A percentile compares a stretch with the other conserved stretches of the same genome.
Conservation (phyloP, 1,140 invertebrate species). For the Scaptomyza pallida region DNA sequence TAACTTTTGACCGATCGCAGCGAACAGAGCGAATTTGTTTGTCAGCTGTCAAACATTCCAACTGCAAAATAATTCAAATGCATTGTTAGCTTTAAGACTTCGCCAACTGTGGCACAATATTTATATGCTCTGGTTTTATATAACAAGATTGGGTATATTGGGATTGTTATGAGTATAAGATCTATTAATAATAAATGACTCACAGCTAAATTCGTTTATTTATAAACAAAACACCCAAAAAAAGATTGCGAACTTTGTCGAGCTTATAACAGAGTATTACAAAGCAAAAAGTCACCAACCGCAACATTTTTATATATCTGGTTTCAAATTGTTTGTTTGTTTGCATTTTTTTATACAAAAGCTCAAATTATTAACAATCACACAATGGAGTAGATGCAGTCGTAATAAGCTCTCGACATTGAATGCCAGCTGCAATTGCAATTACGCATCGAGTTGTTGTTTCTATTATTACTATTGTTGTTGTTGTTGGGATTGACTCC, state of each 20-base stretch:
- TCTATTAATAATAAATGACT: neutral
- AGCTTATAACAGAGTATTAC: neutral
- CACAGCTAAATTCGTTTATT: too few relatives aligned
- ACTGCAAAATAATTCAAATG: conserved; percentile 23
- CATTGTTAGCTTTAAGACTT: conserved; percentile 22
- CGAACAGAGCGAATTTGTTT: conserved; percentile 24
- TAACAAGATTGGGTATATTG: too few relatives aligned
- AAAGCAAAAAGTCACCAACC: neutral
- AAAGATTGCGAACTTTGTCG: too few relatives aligned
- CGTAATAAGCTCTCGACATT: conserved; percentile 48
- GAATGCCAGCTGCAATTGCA: conserved; percentile 47
- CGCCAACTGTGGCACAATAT: conserved; percentile 21
- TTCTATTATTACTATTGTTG: neutral
- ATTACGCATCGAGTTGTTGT: conserved; percentile 26
- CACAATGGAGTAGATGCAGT: conserved; percentile 51
- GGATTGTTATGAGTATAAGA: neutral
- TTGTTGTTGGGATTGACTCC: conserved; percentile 9
- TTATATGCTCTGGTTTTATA: neutral
- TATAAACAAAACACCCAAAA: too few relatives aligned
- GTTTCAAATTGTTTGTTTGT: neutral
- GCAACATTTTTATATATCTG: neutral
- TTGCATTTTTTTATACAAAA: conserved; percentile 43
- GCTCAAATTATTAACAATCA: conserved; percentile 78
- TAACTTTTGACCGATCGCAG: conserved; percentile 35
- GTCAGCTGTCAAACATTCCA: conserved; percentile 30